Evolutionary conservation across 2,888 invertebrate genomes (phyloP).

Genomic region (Imbricaverruca yamaguchii): DNA sequence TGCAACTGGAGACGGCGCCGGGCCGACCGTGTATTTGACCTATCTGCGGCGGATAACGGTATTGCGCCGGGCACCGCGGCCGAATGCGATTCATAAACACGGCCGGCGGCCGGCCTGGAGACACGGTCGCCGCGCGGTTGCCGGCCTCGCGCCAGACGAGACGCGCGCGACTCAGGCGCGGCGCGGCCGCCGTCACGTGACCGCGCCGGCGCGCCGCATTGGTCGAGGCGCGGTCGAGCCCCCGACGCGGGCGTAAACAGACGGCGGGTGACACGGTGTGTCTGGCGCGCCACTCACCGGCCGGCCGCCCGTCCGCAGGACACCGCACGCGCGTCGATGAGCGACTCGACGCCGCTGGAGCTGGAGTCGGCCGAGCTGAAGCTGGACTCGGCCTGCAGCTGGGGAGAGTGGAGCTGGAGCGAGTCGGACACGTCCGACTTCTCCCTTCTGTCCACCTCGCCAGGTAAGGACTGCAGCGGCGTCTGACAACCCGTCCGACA

Average conservation of each 20-base stretch:
- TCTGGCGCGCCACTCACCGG: neutral
- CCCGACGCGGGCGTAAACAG: neutral
- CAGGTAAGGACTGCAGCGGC: neutral
- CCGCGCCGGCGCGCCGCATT: neutral
- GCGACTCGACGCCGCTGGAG: neutral
- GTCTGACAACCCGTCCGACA: neutral
- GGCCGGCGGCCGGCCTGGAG: neutral
- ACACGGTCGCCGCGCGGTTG: neutral
- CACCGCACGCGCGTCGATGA: neutral
- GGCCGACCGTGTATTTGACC: neutral
- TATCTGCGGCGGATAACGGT: neutral
- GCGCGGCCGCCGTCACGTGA: neutral
- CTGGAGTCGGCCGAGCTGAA: too few relatives aligned
- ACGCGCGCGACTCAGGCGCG: neutral
- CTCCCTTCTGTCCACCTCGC: neutral
- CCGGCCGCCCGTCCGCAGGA: neutral
- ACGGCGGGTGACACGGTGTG: neutral
- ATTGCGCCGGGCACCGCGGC: neutral
- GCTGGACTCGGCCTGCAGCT: neutral
- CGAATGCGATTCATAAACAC: neutral
- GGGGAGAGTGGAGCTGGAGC: neutral
- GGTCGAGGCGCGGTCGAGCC: neutral
- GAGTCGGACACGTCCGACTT: neutral
- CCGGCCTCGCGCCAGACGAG: neutral
- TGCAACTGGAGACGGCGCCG: too few relatives aligned